A percentile compares a stretch with the other conserved stretches of the same genome.
phyloP scores from a whole-genome alignment of 1,140 invertebrate species.

The Zeugodacus cucurbitae region DNA sequence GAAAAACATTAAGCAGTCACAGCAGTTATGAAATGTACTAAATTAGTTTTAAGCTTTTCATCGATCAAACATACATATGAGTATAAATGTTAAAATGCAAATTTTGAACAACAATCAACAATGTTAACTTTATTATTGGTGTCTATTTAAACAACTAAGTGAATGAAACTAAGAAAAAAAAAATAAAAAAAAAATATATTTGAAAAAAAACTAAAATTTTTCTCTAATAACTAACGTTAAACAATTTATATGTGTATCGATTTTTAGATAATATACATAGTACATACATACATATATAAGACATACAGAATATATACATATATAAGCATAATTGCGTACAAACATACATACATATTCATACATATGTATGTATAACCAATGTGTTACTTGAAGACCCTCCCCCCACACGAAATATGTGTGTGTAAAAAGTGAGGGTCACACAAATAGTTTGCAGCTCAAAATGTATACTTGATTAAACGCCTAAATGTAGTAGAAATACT shows the following conservation, averaged over 20 bases:
- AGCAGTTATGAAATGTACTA: background rate
- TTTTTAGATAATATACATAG: background rate
- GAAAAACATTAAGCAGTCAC: background rate
- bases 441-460: background rate
- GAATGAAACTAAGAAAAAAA: background rate
- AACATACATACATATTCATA: background rate
- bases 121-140: constrained; percentile 43
- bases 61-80: background rate
- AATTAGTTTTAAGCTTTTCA: constrained; percentile 10
- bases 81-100: constrained; percentile 31
- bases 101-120: constrained; percentile 40
- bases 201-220: background rate
- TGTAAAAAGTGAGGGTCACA: background rate
- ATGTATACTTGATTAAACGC: constrained; percentile 13
- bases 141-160: constrained; percentile 41
- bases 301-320: background rate
- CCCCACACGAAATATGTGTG: too few relatives aligned
- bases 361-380: constrained; percentile 9
- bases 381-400: constrained; percentile 5
- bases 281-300: background rate
- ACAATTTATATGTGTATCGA: constrained; percentile 26
- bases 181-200: background rate
- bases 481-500: constrained; percentile 21
- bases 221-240: constrained; percentile 13
- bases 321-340: constrained; percentile 21